A percentile compares a stretch with the other conserved stretches of the same genome.
Evolutionary conservation across 2,888 invertebrate genomes (phyloP).

Genomic region (Tenthredo mesomela): DNA sequence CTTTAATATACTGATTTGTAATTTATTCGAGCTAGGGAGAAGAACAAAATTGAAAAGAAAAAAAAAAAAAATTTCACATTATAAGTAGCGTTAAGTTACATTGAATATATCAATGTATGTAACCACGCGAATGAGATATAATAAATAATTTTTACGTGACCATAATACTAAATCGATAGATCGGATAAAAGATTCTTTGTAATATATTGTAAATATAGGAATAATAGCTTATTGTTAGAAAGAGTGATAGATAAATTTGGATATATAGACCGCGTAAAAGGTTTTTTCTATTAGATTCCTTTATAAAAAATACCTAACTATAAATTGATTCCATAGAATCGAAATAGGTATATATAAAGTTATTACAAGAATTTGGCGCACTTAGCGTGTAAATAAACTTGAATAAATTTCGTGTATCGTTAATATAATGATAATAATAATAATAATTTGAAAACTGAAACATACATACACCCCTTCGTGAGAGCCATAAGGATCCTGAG

Average conservation of each 20-base stretch:
- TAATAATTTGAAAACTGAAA: neutral
- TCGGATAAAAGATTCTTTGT: conserved; percentile 69
- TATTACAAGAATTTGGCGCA: neutral
- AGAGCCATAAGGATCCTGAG: conserved; percentile 42
- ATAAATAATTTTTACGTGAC: conserved; percentile 69
- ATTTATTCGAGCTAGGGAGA: neutral
- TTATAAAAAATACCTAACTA: neutral
- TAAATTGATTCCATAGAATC: neutral
- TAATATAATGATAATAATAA: too few species aligned
- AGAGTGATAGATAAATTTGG: conserved; percentile 8
- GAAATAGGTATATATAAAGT: too few species aligned
- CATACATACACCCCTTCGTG: neutral
- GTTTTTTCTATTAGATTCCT: neutral
- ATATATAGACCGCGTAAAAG: conserved; percentile 44
- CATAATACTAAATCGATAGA: conserved; percentile 64
- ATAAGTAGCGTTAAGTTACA: neutral
- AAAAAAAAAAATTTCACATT: too few species aligned
- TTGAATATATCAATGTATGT: neutral
- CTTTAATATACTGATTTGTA: neutral
- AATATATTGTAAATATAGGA: conserved; percentile 76
- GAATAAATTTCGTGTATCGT: neutral
- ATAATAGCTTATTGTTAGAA: conserved; percentile 65
- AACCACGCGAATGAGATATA: conserved; percentile 10
- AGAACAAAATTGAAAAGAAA: neutral
- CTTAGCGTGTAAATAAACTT: neutral